phyloP scores from a whole-genome alignment of 2,888 invertebrate species.

The Seira musarum region DNA sequence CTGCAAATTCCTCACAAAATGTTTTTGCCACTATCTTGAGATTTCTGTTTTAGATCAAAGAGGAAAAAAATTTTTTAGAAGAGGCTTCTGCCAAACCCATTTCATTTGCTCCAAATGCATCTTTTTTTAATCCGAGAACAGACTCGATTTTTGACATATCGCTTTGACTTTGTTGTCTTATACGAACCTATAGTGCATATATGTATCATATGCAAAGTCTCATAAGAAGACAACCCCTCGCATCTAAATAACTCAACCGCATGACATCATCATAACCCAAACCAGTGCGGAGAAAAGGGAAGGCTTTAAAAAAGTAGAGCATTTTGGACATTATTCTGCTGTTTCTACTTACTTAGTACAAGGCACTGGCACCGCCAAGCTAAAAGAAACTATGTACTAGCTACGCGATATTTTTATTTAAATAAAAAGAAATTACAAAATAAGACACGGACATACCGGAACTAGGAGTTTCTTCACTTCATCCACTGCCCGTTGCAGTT shows the following conservation, averaged over 20 bases:
- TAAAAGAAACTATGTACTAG: no score
- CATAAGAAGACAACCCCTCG: slow-evolving; percentile 7
- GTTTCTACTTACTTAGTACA: neutral
- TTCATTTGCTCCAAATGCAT: slow-evolving; percentile 7
- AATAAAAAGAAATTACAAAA: neutral
- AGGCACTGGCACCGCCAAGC: no score
- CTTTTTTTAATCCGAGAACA: neutral
- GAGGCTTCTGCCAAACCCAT: slow-evolving; percentile 29
- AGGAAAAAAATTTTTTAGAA: slow-evolving; percentile 1
- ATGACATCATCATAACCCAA: neutral
- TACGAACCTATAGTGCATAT: no score
- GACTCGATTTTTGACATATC: neutral
- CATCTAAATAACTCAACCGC: slow-evolving; percentile 72
- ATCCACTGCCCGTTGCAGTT: slow-evolving; percentile 95
- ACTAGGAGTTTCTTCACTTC: slow-evolving; percentile 98
- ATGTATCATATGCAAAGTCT: neutral
- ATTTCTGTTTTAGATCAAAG: slow-evolving; percentile 15
- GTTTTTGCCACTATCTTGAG: neutral
- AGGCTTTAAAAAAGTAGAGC: neutral
- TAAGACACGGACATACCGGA: slow-evolving; percentile 78
- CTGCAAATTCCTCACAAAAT: slow-evolving; percentile 1
- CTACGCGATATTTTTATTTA: no score
- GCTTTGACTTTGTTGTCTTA: no score
- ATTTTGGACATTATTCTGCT: neutral
- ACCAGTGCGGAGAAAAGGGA: neutral